Conservation (phyloP, 2,797 vertebrate genomes). For the Coregonus sp. region DNA sequence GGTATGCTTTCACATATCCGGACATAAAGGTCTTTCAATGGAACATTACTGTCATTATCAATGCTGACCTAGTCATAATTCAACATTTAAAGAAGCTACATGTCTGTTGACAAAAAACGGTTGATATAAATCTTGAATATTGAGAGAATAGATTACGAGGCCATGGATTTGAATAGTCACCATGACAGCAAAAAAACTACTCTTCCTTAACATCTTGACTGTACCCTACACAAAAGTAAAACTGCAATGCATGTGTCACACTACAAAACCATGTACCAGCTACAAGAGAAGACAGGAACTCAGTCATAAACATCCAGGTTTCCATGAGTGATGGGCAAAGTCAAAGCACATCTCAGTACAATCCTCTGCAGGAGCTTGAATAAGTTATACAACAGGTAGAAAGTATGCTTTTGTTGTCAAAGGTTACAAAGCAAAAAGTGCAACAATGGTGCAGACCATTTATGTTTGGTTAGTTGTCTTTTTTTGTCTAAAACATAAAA, state of each 20-base stretch:
- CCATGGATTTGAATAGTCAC: conserved; percentile 25
- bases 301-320: conserved; percentile 51
- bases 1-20: conserved; percentile 52
- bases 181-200: conserved; percentile 57
- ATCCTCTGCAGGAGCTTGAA: conserved; percentile 75
- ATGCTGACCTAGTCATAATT: conserved; percentile 50
- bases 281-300: conserved; percentile 60
- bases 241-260: conserved; percentile 61
- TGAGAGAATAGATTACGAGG: conserved; percentile 59
- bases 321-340: conserved; percentile 60
- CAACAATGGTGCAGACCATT: conserved; percentile 83
- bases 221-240: conserved; percentile 73
- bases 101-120: conserved; percentile 53
- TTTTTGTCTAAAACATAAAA: conserved; percentile 64
- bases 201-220: conserved; percentile 60
- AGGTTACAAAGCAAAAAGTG: conserved; percentile 81
- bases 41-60: conserved; percentile 53
- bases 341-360: conserved; percentile 69
- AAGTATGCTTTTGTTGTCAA: conserved; percentile 72
- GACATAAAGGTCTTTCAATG: conserved; percentile 37
- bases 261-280: conserved; percentile 65
- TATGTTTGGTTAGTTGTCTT: conserved; percentile 75
- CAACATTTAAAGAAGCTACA: no score
- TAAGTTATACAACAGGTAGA: conserved; percentile 82
- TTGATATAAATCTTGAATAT: conserved; percentile 34